Evolutionary conservation across 2,113 vertebrate species (phyloP).

Genomic region (Dromas ardeola): DNA sequence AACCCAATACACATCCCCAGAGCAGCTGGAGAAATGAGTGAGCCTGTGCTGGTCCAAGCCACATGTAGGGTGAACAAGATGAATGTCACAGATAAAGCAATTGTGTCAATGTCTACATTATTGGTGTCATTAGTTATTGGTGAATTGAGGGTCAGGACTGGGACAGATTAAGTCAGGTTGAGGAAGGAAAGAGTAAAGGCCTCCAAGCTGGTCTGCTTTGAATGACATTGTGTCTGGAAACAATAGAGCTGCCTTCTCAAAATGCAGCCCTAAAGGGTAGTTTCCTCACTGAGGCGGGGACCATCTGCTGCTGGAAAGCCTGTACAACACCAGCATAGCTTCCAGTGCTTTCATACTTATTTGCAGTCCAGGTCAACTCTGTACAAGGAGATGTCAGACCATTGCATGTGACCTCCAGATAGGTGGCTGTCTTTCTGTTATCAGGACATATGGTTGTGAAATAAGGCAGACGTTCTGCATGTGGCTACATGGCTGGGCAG

Average conservation of each 20-base stretch:
- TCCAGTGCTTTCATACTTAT: background rate
- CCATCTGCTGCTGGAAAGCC: background rate
- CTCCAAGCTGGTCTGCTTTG: background rate
- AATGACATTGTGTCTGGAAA: background rate
- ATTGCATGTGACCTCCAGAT: background rate
- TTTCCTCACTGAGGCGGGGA: background rate
- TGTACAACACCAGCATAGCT: background rate
- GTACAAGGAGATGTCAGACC: background rate
- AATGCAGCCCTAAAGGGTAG: background rate
- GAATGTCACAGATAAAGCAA: background rate
- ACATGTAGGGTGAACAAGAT: background rate
- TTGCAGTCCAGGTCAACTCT: background rate
- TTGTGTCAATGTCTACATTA: background rate
- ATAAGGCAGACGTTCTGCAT: background rate
- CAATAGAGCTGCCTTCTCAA: background rate
- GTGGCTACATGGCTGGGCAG: background rate
- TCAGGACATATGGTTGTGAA: background rate
- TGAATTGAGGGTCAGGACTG: background rate
- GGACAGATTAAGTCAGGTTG: background rate
- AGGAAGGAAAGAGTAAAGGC: background rate
- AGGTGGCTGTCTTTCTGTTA: background rate
- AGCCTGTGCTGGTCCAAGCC: background rate
- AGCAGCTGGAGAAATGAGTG: background rate
- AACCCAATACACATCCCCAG: background rate
- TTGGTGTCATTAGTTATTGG: background rate